Evolutionary conservation across 2,797 vertebrate species (phyloP), one percentile per base, ranked within the genome.

Genomic region (Acipenser ruthenus): DNA sequence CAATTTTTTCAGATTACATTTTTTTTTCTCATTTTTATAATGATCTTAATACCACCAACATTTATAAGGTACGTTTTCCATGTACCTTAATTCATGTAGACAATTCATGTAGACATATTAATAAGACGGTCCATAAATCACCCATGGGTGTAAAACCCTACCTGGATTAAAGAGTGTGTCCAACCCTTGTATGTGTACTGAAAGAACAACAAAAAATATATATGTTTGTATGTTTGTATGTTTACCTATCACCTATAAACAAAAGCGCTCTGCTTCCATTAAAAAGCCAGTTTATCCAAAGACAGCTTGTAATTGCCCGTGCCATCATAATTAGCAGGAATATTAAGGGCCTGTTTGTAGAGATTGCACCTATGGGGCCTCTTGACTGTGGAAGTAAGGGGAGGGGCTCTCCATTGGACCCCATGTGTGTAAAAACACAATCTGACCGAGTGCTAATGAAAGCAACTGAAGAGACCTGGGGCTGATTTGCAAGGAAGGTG

Each of bases 271-370:
- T 12, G 53, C 64, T 52, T 71, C 10, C 13, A 64, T 70, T 73
- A 72, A 61, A 10, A 67, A 68, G 47, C 49, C 58, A 70, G 67
- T 70, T 64, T 37, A 68, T 10, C 59, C 12, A n/a, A 12, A 61
- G 63, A 68, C 65, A 73, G 53, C 64, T 51, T 70, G 73, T 73
- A 68, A 77, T 65, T 62, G 55, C 49, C 51, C 63, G 18, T 12
- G 51, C 53, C 60, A 61, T 71, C 62, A 63, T 70, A 75, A 81
- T 76, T 71, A 77, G 63, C 69, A 71, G 49, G 67, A 71, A 83
- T 71, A 37, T 37, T 37, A 76, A 72, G 59, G 68, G 69, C 70
- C 65, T 67, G 65, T 74, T 73, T 75, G 67, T 72, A 77, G 3
- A 68, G 67, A 69, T 49, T 50, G 7, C 47, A 51, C 59, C 59